A percentile compares a stretch with the other conserved stretches of the same genome.
Evolutionary conservation across 2,888 invertebrate genomes (phyloP).

Genomic region (Eutolmus rufibarbis): DNA sequence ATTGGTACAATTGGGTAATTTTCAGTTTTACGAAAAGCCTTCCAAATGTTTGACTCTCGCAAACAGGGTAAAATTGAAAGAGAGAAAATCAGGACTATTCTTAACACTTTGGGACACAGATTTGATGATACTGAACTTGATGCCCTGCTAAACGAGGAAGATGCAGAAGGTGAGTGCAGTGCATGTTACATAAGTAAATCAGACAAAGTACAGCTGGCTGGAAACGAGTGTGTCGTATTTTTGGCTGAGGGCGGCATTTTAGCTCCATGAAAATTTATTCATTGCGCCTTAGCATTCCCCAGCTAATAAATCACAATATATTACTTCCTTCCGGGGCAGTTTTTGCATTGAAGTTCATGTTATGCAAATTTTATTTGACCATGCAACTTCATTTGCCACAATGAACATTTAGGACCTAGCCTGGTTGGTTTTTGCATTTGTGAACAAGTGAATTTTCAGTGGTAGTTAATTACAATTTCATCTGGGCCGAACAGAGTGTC

Average conservation of each 20-base stretch:
- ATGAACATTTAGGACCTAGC: not conserved
- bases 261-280: not conserved
- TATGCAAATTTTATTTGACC: constrained; percentile 19
- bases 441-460: not conserved
- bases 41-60: constrained; percentile 84
- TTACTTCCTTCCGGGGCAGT: constrained; percentile 9
- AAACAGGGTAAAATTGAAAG: constrained; percentile 81
- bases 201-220: not conserved
- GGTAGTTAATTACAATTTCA: not conserved
- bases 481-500: not conserved
- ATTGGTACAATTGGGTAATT: constrained; percentile 1
- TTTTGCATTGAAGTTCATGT: constrained; percentile 9
- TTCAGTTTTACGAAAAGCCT: constrained; percentile 78
- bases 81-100: constrained; percentile 79
- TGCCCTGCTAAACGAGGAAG: constrained; percentile 77
- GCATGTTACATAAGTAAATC: not conserved
- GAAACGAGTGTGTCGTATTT: not conserved
- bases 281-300: not conserved
- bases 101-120: constrained; percentile 81
- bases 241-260: not conserved
- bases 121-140: constrained; percentile 82
- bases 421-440: not conserved
- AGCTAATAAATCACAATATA: constrained; percentile 10
- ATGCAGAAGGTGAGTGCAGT: constrained; percentile 73
- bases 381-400: constrained; percentile 10